A percentile compares a stretch with the other conserved stretches of the same genome.
These are phyloP conservation scores for Gavialis gangeticus DNA, from an alignment of 2,113 vertebrate genomes.

Conservation along the genomic window DNA sequence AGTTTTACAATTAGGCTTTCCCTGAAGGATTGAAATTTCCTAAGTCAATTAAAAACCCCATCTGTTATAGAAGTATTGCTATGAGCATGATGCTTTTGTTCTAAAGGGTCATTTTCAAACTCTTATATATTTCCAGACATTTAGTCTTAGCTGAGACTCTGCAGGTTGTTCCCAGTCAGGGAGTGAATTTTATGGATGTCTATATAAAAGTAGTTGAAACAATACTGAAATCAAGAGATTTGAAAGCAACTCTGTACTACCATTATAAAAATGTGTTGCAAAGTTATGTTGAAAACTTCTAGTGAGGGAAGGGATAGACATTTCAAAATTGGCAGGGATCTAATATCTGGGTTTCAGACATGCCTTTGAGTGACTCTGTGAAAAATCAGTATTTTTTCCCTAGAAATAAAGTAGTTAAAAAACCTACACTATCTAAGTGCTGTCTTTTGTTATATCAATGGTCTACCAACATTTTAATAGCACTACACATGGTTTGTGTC, in stretches of 20 bases:
- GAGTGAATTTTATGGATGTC: not conserved
- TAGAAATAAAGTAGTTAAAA: not conserved
- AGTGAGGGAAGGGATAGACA: not conserved
- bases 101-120: not conserved
- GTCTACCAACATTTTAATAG: not conserved
- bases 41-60: not conserved
- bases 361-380: not conserved
- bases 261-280: not conserved
- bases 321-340: not conserved
- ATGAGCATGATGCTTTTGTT: accelerated
- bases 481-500: no score
- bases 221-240: accelerated
- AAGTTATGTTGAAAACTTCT: not conserved
- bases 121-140: not conserved
- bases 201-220: not conserved
- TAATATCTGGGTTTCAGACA: not conserved
- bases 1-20: not conserved
- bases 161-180: not conserved
- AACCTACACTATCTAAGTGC: not conserved
- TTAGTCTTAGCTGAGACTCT: not conserved
- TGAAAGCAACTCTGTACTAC: not conserved
- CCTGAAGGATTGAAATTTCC: not conserved
- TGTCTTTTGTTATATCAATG: not conserved
- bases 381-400: not conserved
- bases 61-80: not conserved